Evolutionary conservation across 2,113 vertebrate species (phyloP).

Genomic region (Talpa occidentalis): DNA sequence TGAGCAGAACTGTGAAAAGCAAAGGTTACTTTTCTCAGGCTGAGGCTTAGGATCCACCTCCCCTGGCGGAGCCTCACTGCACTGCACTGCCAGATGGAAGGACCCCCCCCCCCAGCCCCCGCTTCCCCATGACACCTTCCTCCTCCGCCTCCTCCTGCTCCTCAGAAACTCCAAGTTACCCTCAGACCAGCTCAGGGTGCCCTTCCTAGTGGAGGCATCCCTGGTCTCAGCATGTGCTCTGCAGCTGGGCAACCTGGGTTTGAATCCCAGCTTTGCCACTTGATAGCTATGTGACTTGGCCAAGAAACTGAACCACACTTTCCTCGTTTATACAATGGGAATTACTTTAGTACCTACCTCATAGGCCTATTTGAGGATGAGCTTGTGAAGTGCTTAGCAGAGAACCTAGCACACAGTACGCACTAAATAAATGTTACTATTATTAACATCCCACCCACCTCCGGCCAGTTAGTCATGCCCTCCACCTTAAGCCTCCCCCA

Average conservation of each 20-base stretch:
- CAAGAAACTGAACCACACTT: background rate
- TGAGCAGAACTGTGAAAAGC: background rate
- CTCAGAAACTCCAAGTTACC: background rate
- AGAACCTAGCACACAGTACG: constrained; percentile 7
- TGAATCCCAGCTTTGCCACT: constrained; percentile 11
- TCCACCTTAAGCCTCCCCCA: background rate
- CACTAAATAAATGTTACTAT: constrained; percentile 44
- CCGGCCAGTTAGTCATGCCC: constrained; percentile 15
- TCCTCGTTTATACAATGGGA: background rate
- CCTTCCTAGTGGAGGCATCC: background rate
- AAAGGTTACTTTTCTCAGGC: background rate
- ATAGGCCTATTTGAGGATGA: background rate
- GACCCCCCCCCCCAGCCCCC: no score
- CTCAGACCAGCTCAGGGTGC: background rate
- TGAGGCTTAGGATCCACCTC: background rate
- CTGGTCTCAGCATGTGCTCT: background rate
- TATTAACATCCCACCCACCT: constrained; percentile 24
- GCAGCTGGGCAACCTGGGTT: background rate
- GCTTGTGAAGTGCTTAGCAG: background rate
- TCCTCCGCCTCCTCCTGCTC: background rate
- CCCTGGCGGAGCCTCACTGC: background rate
- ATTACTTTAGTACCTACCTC: background rate
- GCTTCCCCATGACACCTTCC: background rate
- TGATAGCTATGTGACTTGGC: background rate
- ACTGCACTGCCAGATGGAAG: background rate